Evolutionary conservation across 2,888 invertebrate genomes (phyloP), one percentile per base, ranked within the genome.

Genomic region (Drepana falcataria): DNA sequence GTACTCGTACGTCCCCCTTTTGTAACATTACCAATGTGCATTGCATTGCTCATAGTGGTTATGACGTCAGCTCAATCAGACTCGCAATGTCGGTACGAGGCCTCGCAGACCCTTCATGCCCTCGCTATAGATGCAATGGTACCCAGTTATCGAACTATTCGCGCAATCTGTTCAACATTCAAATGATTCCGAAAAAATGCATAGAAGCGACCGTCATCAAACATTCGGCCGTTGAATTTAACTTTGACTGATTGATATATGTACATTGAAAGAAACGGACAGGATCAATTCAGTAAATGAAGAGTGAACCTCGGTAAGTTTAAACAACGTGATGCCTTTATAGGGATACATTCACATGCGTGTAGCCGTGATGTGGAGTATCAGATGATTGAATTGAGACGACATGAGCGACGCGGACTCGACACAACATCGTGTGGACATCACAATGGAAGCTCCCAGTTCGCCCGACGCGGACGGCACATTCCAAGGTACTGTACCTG

Each of bases 401-500:
- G 49, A 41, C 51, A 52, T 55, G 51, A 48, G 9, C 4, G 34
- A 40, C 33, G 40, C 51, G 65, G 65, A 67, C 62, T 68, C 54
- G 66, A 75, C 72, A 70, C 71, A 71, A 75, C 77, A 66, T 69
- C 70, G 75, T 73, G 71, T 65, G 77, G 87, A 89, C 88, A 80
- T 83, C 82, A 88, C 89, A 84, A 78, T 69, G 73, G 73, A 86
- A 86, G 87, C 87, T 74, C 67, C 83, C 86, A 81, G 73, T 59
- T 71, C 63, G 66, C 68, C 63, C 40, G 40, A 64, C 69, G 72
- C 68, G 76, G 75, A 81, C 79, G 77, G 71, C 80, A 83, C 82
- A 83, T 80, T 78, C 76, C 73, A 67, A 65, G 72, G 63, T 76
- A 78, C 82, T 79, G 79, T 88, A 89, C 89, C 89, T 86, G 81